Evolutionary conservation across 2,797 vertebrate genomes (phyloP), one percentile per base, ranked within the genome.

Genomic region (Parauchenoglanis ngamensis): DNA sequence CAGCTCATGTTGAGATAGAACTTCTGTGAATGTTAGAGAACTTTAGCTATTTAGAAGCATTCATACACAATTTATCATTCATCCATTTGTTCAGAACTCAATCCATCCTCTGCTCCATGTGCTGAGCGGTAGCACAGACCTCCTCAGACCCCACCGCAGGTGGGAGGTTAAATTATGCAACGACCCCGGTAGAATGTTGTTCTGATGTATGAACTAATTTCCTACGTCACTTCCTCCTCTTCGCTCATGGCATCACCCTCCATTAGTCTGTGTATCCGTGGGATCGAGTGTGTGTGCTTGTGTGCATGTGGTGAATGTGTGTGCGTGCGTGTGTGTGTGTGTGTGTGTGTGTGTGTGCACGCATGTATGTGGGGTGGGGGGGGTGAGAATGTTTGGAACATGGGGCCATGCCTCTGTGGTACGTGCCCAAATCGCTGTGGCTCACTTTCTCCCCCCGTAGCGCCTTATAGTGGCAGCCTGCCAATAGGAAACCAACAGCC

Each of bases 391-490:
- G 95, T 94, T 93, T 94, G 93, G 94, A 95, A 94, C 91, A 94
- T 91, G 92, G 95, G 94, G 95, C 94, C 94, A 93, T 88, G 94
- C 94, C 94, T 95, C 93, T 92, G 92, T 89, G 93, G 94, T 94
- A 92, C 92, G 91, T 92, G 94, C 94, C 94, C 93, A 87, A 93
- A 94, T 95, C 93, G 83, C 94, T 94, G 92, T 94, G 95, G 95
- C 95, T 95, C 94, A 92, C 94, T 94, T 94, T 95, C 93, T 94
- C 94, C 95, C 90, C 95, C 96, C 96, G 96, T 97, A 97, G 97
- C 96, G 96, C 97, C 96, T 96, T 97, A 97, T 96, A 97, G 96
- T 96, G 95, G 95, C 96, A 96, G 94, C 93, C 95, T 95, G 95
- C 95, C 96, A 95, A 94, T 95, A 95, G 95, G 95, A 96, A 95